phyloP scores from a whole-genome alignment of 2,113 vertebrate genomes.

The Tauraco erythrolophus region DNA sequence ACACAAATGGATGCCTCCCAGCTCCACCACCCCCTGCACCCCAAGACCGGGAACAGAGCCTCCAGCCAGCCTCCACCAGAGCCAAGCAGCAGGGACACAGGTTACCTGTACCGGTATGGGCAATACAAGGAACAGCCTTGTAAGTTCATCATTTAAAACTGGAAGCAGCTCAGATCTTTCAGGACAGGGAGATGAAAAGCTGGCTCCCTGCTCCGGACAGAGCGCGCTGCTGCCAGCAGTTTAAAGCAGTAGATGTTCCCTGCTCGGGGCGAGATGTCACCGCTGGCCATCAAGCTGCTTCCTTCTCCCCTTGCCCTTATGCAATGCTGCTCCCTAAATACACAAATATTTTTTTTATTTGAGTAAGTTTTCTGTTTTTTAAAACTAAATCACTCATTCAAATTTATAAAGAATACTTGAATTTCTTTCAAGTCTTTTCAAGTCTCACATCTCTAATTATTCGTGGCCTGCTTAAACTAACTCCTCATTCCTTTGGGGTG shows the following conservation, averaged over 20 bases:
- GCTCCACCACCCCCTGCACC: background rate
- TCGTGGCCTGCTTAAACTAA: background rate
- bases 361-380: background rate
- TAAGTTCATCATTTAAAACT: background rate
- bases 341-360: accelerated
- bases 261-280: accelerated
- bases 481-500: background rate
- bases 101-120: background rate
- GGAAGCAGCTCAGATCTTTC: background rate
- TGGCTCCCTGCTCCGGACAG: accelerated
- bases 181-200: background rate
- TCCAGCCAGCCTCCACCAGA: background rate
- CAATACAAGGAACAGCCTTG: background rate
- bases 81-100: background rate
- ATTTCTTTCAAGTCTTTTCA: background rate
- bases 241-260: background rate
- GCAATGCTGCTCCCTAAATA: background rate
- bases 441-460: background rate
- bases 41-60: accelerated
- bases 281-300: accelerated
- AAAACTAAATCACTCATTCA: background rate
- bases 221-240: background rate
- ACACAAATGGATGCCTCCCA: background rate
- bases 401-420: background rate
- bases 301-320: background rate